These are phyloP conservation scores for Pseudopipra pipra DNA, from an alignment of 2,113 vertebrate species.

Conservation along the genomic window DNA sequence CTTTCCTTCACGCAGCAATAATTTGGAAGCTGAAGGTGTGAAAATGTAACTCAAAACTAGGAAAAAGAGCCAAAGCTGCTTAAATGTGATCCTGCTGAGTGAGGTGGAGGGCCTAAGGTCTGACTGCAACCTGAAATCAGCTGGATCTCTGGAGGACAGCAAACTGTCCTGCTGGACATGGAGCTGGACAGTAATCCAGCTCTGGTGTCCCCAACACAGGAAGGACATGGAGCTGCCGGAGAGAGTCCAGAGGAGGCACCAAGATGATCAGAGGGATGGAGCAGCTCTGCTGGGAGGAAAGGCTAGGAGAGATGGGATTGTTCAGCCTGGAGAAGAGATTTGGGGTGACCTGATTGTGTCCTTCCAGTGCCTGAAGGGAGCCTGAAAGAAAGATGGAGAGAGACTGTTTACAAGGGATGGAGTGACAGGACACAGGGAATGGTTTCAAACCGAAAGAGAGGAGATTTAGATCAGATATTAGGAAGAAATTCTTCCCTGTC, in stretches of 20 bases:
- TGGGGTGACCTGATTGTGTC: accelerated
- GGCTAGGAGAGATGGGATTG: background rate
- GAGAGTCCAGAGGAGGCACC: background rate
- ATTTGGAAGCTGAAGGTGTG: background rate
- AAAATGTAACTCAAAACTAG: background rate
- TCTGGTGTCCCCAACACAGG: background rate
- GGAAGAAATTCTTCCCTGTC: background rate
- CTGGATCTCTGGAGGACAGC: background rate
- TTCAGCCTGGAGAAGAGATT: background rate
- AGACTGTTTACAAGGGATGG: accelerated
- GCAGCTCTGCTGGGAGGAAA: background rate
- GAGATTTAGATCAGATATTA: background rate
- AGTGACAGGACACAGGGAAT: background rate
- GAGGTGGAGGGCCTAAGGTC: background rate
- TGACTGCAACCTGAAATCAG: background rate
- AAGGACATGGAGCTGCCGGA: background rate
- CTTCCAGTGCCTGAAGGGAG: background rate
- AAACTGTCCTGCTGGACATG: background rate
- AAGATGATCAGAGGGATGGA: background rate
- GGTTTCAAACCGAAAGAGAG: background rate
- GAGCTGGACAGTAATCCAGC: background rate
- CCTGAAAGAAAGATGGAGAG: background rate
- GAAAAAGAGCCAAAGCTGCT: background rate
- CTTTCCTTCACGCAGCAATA: background rate
- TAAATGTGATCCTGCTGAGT: background rate